Evolutionary conservation across 2,797 vertebrate species (phyloP).

Genomic region (Pteropus rufus): DNA sequence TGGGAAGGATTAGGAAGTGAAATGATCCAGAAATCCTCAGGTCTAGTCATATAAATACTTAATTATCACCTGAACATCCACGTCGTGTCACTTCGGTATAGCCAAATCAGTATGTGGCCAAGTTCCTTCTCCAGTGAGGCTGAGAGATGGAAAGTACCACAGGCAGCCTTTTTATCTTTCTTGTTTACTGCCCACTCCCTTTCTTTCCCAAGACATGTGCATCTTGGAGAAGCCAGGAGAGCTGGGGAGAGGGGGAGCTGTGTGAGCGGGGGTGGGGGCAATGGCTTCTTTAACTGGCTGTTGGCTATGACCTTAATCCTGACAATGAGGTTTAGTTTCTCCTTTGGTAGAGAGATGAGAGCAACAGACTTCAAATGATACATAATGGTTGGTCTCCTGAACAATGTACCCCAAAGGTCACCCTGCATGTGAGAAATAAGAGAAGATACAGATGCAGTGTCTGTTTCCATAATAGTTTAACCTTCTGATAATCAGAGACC

Average conservation of each 20-base stretch:
- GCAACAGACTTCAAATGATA: constrained; percentile 37
- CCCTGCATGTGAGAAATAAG: neutral
- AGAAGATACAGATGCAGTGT: neutral
- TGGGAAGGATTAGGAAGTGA: neutral
- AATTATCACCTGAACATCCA: neutral
- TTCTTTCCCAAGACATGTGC: neutral
- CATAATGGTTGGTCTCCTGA: neutral
- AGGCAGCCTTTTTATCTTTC: neutral
- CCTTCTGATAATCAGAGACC: neutral
- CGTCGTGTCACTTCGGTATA: neutral
- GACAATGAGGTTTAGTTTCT: constrained; percentile 38
- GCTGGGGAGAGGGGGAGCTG: too few species aligned
- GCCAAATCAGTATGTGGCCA: neutral
- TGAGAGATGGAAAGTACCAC: neutral
- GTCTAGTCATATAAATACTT: neutral
- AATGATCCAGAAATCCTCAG: neutral
- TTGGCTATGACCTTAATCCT: constrained; percentile 19
- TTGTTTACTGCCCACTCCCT: fast-evolving
- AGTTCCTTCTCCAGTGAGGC: neutral
- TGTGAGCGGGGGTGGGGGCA: neutral
- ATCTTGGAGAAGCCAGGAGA: neutral
- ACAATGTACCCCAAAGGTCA: constrained; percentile 54
- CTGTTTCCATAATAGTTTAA: neutral
- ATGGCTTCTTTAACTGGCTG: neutral
- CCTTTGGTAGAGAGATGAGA: constrained; percentile 41